Evolutionary conservation across 2,797 vertebrate genomes (phyloP).

Genomic region (Tokudaia tokunoshimensis): DNA sequence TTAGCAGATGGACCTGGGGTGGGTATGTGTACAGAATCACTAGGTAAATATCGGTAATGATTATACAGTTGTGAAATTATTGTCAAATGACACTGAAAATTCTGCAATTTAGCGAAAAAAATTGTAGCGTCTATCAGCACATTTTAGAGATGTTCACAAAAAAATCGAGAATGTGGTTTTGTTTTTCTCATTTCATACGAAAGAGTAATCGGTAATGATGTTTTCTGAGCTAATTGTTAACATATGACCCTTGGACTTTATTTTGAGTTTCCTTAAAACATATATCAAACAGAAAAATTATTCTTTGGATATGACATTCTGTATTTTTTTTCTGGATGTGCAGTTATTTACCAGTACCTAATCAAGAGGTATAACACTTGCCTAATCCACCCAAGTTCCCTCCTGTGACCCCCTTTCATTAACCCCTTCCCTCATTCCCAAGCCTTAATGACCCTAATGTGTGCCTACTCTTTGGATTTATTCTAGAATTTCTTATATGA

Average conservation of each 20-base stretch:
- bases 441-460: neutral
- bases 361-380: neutral
- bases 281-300: neutral
- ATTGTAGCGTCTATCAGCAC: neutral
- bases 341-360: neutral
- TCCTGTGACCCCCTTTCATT: neutral
- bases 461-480: neutral
- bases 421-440: neutral
- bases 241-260: constrained; percentile 8
- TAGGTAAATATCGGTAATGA: neutral
- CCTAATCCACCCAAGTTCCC: neutral
- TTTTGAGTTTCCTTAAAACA: neutral
- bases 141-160: constrained; percentile 61
- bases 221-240: constrained; percentile 15
- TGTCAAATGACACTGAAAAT: neutral
- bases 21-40: neutral
- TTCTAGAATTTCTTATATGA: neutral
- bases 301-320: neutral
- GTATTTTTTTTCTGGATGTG: neutral
- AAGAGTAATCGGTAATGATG: neutral
- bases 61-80: neutral
- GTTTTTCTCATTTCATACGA: constrained; percentile 30
- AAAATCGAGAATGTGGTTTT: constrained; percentile 20
- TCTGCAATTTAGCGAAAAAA: constrained; percentile 18
- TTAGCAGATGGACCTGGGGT: neutral